These are phyloP conservation scores for Eupithecia vulgata DNA, from an alignment of 2,888 invertebrate species.

Conservation along the genomic window DNA sequence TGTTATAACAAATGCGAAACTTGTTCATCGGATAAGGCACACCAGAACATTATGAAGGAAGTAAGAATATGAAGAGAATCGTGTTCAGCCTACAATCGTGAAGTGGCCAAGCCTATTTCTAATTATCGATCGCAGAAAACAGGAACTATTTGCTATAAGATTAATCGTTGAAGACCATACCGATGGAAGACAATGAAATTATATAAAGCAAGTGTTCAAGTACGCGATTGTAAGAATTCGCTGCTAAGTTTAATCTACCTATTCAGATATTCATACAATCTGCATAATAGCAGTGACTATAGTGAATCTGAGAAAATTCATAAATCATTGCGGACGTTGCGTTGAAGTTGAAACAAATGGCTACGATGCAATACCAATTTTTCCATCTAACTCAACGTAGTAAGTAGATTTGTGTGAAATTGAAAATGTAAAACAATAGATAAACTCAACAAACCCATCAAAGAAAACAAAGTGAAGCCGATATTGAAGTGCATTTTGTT, in stretches of 20 bases:
- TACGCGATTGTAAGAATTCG: too few relatives aligned
- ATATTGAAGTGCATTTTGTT: conserved; percentile 7
- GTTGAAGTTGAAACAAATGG: conserved; percentile 43
- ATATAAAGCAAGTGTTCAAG: conserved; percentile 46
- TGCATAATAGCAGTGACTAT: conserved; percentile 11
- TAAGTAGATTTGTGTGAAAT: conserved; percentile 7
- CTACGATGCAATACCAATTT: conserved; percentile 42
- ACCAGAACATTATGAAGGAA: conserved; percentile 10
- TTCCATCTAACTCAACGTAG: background rate
- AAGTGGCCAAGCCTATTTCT: conserved; percentile 64
- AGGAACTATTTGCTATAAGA: conserved; percentile 55
- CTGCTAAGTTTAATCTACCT: too few relatives aligned
- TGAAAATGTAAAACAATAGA: conserved; percentile 3
- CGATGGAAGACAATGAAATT: conserved; percentile 47
- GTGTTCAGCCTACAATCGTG: conserved; percentile 59
- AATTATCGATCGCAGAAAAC: conserved; percentile 64
- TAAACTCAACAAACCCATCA: background rate
- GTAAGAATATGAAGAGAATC: conserved; percentile 48
- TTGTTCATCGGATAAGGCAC: background rate
- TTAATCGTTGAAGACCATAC: conserved; percentile 45
- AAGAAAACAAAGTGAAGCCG: conserved; percentile 1
- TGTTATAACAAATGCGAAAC: background rate
- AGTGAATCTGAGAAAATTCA: conserved; percentile 47
- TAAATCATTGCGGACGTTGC: conserved; percentile 56
- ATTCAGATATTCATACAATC: background rate